Base-by-base conservation (phyloP, 2,113 vertebrate genomes). In the Aix galericulata region DNA sequence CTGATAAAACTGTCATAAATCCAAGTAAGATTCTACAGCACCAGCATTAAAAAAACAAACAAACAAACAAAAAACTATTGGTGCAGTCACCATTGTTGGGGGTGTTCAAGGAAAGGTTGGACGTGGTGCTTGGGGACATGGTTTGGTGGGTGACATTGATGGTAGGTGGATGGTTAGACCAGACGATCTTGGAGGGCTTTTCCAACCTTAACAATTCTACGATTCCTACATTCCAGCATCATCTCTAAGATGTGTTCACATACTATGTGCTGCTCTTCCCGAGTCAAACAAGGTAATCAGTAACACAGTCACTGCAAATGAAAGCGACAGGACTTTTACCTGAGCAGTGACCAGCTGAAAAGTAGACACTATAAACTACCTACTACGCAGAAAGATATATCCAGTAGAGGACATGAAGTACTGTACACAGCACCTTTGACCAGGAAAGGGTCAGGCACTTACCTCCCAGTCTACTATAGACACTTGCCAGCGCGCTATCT, bases 401-500 rank as follows among this genome's bases (percentile, higher is more conserved):
- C 40, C 73, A 26, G 31, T 23, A 63, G 11, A 74, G 77, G 79
- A 89, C 76, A 76, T 11, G 8, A 73, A 76, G 84, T 67, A 53
- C 74, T 82, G 91, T 58, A 53, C 21, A 71, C 64, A 83, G 83
- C 17, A 94, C 84, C 82, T 97, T 95, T 92, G 93, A 67, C 40
- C 89, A 64, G 68, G 26, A 63, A 50, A 72, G 8, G 62, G 32
- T 36, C 17, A 69, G 66, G n/a, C 34, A 60, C 98, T 98, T 86
- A 99, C 99, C 99, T 99, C 99, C 99, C 99, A 99, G 94, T 97
- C 98, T 2, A 99, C 98, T 5, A 99, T 99, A 96, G 98, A 98
- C n/a, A 99, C 98, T 97, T 99, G 99, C 99, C 99, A 99, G 76
- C 98, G 98, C 9, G 99, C 99, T 23, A 99, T 99, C 97, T 99